Evolutionary conservation across 2,797 vertebrate species (phyloP).

Genomic region (Alca torda): DNA sequence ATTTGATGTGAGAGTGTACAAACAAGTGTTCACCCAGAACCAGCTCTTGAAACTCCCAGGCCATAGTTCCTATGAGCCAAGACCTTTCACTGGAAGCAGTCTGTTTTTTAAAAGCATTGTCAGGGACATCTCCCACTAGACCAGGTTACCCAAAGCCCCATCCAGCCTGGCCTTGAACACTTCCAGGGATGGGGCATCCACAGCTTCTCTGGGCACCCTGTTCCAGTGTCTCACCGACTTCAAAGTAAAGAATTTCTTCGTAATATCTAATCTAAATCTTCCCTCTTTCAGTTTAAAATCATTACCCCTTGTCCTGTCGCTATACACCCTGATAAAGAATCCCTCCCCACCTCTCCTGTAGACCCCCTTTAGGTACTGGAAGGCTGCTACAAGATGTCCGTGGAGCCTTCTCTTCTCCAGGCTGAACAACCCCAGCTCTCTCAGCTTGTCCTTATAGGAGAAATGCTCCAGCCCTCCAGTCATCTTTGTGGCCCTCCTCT

Average conservation of each 20-base stretch:
- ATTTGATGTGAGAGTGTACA: not conserved
- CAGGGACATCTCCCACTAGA: not conserved
- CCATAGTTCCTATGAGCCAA: not conserved
- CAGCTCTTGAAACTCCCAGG: not conserved
- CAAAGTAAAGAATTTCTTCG: not conserved
- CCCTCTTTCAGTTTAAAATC: not conserved
- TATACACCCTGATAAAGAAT: not conserved
- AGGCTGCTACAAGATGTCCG: too few relatives aligned
- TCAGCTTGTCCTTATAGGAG: not conserved
- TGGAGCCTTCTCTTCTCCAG: not conserved
- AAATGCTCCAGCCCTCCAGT: not conserved
- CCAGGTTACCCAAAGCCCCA: not conserved
- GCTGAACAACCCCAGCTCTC: not conserved
- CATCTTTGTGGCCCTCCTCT: not conserved
- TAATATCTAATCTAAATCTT: not conserved
- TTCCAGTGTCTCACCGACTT: not conserved
- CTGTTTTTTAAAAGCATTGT: not conserved
- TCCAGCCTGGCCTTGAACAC: not conserved
- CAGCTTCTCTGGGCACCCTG: not conserved
- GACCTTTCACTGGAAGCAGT: not conserved
- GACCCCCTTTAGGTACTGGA: not conserved
- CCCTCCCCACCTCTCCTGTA: not conserved
- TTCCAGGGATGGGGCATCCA: not conserved
- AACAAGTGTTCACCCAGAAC: not conserved
- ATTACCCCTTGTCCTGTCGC: not conserved